phyloP scores from a whole-genome alignment of 2,113 vertebrate species.

The Ctenodactylus gundi region DNA sequence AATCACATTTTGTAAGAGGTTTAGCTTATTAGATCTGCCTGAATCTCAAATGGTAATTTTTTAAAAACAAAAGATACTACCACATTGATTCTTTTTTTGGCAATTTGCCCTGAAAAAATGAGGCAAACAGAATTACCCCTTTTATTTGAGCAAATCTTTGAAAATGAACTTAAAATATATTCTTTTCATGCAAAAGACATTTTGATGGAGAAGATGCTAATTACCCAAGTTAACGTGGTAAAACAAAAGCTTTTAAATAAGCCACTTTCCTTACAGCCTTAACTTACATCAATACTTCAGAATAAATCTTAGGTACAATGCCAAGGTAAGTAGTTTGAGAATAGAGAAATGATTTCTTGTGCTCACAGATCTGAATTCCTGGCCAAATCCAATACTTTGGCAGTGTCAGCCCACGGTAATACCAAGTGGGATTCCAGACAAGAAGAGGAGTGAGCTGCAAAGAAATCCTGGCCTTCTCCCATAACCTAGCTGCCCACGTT shows the following conservation, averaged over 20 bases:
- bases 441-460: not conserved
- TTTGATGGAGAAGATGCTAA: too few species aligned
- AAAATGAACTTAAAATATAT: conserved; percentile 30
- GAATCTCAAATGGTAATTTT: conserved; percentile 39
- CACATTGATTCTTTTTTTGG: not conserved
- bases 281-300: conserved; percentile 49
- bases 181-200: conserved; percentile 7
- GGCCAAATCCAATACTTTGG: conserved; percentile 18
- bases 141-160: conserved; percentile 43
- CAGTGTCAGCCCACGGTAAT: not conserved
- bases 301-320: conserved; percentile 41
- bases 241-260: conserved; percentile 25
- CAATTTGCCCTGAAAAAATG: not conserved
- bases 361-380: conserved; percentile 51
- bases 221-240: too few species aligned
- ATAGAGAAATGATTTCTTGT: conserved; percentile 42
- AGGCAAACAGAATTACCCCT: not conserved
- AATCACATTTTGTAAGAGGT: conserved; percentile 57
- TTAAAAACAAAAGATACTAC: conserved; percentile 33
- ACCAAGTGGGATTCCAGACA: conserved; percentile 29
- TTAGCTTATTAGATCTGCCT: conserved; percentile 51
- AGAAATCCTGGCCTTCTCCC: not conserved
- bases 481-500: not conserved
- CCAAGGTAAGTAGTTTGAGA: not conserved
- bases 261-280: not conserved